phyloP scores from a whole-genome alignment of 2,113 vertebrate genomes.

The Salvelinus sp. region DNA sequence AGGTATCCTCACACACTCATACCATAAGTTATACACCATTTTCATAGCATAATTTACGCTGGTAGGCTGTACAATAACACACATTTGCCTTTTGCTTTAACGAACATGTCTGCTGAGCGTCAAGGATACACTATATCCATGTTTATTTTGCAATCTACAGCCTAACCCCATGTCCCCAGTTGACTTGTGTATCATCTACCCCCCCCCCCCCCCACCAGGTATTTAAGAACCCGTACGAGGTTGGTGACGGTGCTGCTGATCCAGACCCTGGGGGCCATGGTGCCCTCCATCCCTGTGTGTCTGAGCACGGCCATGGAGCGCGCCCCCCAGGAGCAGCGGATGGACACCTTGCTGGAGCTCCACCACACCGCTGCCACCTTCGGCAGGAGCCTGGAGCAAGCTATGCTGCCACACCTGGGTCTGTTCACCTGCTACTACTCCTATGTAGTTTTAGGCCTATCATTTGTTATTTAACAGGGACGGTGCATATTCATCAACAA shows the following conservation, averaged over 20 bases:
- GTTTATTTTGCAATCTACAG: no score
- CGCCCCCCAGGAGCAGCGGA: constrained; percentile 75
- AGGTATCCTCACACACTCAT: background rate
- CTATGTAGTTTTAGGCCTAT: no score
- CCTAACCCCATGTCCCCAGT: background rate
- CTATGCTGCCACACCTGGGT: constrained; percentile 87
- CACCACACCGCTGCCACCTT: constrained; percentile 83
- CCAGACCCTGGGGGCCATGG: constrained; percentile 87
- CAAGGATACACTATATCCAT: no score
- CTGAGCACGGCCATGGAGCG: constrained; percentile 80
- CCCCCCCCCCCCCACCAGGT: constrained; percentile 71
- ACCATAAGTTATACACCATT: no score
- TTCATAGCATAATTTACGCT: no score
- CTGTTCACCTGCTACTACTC: no score
- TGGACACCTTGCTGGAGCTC: constrained; percentile 84
- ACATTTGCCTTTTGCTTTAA: background rate
- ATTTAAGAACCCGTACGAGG: constrained; percentile 90
- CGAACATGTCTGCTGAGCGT: no score
- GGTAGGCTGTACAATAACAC: background rate
- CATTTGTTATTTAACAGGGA: no score
- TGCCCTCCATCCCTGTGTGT: constrained; percentile 89
- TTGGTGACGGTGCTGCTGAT: constrained; percentile 94
- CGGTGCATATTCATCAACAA: no score
- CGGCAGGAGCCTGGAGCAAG: constrained; percentile 81
- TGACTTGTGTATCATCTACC: background rate